Base-by-base conservation (phyloP, 2,888 invertebrate genomes). In the Caenorhabditis panamensis region DNA sequence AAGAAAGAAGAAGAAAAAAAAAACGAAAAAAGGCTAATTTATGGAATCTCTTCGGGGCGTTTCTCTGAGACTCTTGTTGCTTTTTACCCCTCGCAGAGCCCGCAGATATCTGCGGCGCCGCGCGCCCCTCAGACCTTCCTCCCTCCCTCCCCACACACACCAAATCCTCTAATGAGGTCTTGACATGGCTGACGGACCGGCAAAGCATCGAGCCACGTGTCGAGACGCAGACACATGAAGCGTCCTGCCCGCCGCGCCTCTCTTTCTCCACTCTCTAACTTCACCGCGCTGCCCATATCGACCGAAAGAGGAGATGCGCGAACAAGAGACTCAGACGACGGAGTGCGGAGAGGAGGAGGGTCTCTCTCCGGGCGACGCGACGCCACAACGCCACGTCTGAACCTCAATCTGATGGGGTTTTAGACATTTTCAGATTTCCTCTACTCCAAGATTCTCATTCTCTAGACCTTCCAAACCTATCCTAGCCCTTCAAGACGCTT, bases 81-180 rank as follows among this genome's bases (percentile, higher is more conserved):
- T 13, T 5, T 41, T 41, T 41, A 6, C 13, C 41, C 9, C 13
- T 5, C 5, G 16, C 41, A 41, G 36, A 36, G 36, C 36, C n/a
- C n/a, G 31, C 53, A 54, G 51, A 63, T 58, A 68, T 58, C 69
- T 51, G 58, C 26, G 58, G 47, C 54, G 64, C 26, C 41, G 53
- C 54, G 47, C 58, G 37, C 47, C 26, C n/a, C n/a, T n/a, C n/a
- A n/a, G n/a, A n/a, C 49, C 44, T n/a, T 36, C n/a, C 56, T 3
- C 56, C 68, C 49, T 56, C 68, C 54, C 41, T 9, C 49, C 20
- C 49, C 49, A 3, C 53, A 24, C 54, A 28, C 54, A 11, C 26
- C 24, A 4, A 63, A 63, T 63, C 49, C 66, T 64, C 73, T 73
- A 73, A 73, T 73, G 73, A 73, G 73, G 73, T 73, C 73, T 73